Evolutionary conservation across 2,888 invertebrate species (phyloP).

Genomic region (Tromatobia lineatoria): DNA sequence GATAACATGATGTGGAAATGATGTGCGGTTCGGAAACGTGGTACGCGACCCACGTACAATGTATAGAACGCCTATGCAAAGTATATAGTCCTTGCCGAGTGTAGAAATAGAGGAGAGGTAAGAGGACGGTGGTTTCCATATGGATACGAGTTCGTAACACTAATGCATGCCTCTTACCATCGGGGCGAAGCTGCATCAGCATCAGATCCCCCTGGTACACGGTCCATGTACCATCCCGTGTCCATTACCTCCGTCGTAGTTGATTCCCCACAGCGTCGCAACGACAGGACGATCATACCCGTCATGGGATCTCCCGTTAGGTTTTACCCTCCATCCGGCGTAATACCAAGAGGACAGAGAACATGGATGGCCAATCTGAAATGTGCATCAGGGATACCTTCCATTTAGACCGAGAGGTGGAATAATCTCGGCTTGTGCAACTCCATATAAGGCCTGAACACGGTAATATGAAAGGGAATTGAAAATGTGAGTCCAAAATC

Average conservation of each 20-base stretch:
- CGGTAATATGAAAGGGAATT: constrained; percentile 13
- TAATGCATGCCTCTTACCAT: constrained; percentile 9
- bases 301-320: not conserved
- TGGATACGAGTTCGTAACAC: constrained; percentile 29
- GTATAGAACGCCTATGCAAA: not conserved
- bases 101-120: not conserved
- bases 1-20: constrained; percentile 3
- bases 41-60: not conserved
- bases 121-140: constrained; percentile 25
- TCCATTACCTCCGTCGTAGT: constrained; percentile 23
- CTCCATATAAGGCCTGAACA: not conserved
- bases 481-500: not conserved
- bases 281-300: not conserved
- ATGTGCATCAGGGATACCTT: not conserved
- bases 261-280: constrained; percentile 22
- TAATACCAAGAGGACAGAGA: not conserved
- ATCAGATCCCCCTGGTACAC: constrained; percentile 3
- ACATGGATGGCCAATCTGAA: not conserved
- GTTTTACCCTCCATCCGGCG: not conserved
- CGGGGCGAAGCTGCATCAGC: constrained; percentile 26
- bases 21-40: not conserved
- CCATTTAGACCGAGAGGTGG: not conserved
- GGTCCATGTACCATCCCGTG: not conserved
- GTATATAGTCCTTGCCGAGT: not conserved
- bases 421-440: not conserved